Base-by-base conservation (phyloP, 2,797 vertebrate genomes). In the Bovichtus variegatus region DNA sequence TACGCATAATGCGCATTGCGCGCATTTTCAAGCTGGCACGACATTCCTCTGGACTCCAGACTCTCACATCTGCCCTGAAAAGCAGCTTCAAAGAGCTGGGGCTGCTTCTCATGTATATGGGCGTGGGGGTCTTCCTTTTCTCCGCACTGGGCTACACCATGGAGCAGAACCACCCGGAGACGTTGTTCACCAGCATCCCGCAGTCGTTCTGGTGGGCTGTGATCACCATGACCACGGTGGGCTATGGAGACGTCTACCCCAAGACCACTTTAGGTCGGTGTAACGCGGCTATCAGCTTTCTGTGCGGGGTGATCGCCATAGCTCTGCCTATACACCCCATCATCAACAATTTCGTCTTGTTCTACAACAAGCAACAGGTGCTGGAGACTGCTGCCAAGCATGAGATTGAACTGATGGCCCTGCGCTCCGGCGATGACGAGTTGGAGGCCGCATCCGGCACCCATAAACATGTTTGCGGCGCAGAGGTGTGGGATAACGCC, bases 181-280 rank as follows among this genome's bases (percentile, higher is more conserved):
- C 97, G 5, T 87, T 99, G 88, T 99, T 99, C 84, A 99, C 97
- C 89, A 99, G 98, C 93, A 99, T 99, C 90, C 98, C 98, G 0
- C 98, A 99, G 85, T 98, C 98, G 0, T 99, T 99, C 91, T 99
- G 98, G 98, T 99, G 98, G 98, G 98, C 98, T 25, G 97, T 99
- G 85, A 99, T 99, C 91, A 99, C 98, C 76, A 99, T 99, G 98
- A 99, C 98, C 55, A 99, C 98, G 0, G 98, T 99, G 61, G 98
- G 98, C 11, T 99, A 99, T 0, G 98, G 98, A 2, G 98, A 99
- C 80, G 97, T 99, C 80, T 99, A 99, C 80, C 98, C 98, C 50
- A 99, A 99, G 93, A 99, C 98, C 81, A 98, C 97, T 0, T 89
- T 99, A 57, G 98, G 98, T 57, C 96, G 98, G 60, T 96, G 98